phyloP scores from a whole-genome alignment of 2,113 vertebrate genomes.

The Sialia sialis region DNA sequence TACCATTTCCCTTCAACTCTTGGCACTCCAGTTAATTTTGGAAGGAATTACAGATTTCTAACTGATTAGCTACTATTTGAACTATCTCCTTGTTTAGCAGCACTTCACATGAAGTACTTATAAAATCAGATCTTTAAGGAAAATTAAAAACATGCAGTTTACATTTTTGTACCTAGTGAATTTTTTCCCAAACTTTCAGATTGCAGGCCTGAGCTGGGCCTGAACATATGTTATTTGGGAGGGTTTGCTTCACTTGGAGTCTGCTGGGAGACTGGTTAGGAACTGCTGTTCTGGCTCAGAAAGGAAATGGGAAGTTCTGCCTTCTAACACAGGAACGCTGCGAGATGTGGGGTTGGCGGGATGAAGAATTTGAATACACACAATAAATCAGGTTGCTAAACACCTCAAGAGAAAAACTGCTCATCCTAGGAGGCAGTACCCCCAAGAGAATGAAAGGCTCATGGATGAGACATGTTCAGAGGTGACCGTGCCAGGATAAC shows the following conservation, averaged over 20 bases:
- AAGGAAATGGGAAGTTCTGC: background rate
- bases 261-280: background rate
- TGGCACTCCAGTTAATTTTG: background rate
- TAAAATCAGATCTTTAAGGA: background rate
- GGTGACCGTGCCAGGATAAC: constrained; percentile 4
- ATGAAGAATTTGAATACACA: background rate
- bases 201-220: background rate
- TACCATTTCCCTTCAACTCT: background rate
- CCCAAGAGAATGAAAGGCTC: constrained; percentile 39
- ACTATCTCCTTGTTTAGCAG: background rate
- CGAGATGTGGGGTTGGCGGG: background rate
- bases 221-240: background rate
- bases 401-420: constrained; percentile 34
- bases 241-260: background rate
- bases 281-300: background rate
- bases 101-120: background rate
- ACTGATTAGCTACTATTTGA: background rate
- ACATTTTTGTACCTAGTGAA: background rate
- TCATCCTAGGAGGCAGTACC: constrained; percentile 30
- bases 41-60: background rate
- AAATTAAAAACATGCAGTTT: background rate
- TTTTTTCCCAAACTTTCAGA: background rate
- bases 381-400: constrained; percentile 33
- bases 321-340: background rate
- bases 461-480: constrained; percentile 16